Percentiles rank a stretch among this genome's conserved stretches.
Evolutionary conservation across 1,140 invertebrate species (phyloP).

Genomic region (Drosophila eugracilis): DNA sequence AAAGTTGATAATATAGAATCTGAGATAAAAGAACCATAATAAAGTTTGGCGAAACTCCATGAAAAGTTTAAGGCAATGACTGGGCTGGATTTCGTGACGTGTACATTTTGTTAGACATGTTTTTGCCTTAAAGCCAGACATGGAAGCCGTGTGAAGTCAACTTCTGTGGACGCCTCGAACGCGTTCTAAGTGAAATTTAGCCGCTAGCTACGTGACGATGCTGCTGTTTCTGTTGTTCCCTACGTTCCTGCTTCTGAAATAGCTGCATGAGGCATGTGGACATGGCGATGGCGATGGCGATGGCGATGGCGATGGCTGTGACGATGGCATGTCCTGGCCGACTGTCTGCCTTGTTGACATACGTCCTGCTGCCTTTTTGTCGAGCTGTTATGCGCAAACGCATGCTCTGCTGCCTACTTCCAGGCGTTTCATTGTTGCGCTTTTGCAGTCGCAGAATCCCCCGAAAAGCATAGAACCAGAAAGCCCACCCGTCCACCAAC

Average conservation of each 20-base stretch:
- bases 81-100: not conserved
- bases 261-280: constrained; percentile 20
- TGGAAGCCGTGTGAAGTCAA: constrained; percentile 59
- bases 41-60: not conserved
- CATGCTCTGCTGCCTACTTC: constrained; percentile 66
- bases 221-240: constrained; percentile 14
- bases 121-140: constrained; percentile 42
- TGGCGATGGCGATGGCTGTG: not conserved
- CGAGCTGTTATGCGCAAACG: constrained; percentile 64
- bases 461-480: not conserved
- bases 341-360: constrained; percentile 61
- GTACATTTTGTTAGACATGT: constrained; percentile 28
- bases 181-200: constrained; percentile 55
- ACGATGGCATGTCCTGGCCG: constrained; percentile 42
- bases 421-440: constrained; percentile 78
- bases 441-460: constrained; percentile 54
- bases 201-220: constrained; percentile 45
- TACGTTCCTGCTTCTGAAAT: not conserved
- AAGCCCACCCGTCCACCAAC: not conserved
- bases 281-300: not conserved
- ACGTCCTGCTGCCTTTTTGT: constrained; percentile 29
- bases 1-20: no score
- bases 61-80: not conserved
- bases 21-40: no score
- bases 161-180: constrained; percentile 65